These are phyloP conservation scores for Embidobia sp. DNA, from an alignment of 2,888 invertebrate species.

Conservation along the genomic window DNA sequence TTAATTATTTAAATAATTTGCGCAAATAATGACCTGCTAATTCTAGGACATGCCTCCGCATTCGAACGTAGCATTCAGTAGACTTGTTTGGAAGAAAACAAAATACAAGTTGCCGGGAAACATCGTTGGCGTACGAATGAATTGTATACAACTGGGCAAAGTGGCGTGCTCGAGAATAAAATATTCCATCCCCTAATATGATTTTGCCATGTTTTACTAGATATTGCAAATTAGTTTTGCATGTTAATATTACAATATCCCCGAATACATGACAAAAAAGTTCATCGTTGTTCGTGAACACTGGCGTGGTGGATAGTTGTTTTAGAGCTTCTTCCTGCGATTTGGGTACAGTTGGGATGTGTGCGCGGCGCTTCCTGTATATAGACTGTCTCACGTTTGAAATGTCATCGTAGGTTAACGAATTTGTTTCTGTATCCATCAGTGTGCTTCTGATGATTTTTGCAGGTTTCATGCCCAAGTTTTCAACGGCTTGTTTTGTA, in stretches of 20 bases:
- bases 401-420: not conserved
- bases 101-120: constrained; percentile 4
- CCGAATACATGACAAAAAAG: constrained; percentile 2
- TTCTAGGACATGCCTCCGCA: not conserved
- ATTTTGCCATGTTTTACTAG: not conserved
- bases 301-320: not conserved
- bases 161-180: not conserved
- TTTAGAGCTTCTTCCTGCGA: not conserved
- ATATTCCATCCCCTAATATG: constrained; percentile 9
- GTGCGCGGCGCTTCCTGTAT: too few species aligned
- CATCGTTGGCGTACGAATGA: not conserved
- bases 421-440: not conserved
- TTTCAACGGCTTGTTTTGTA: constrained; percentile 2
- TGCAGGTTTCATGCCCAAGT: constrained; percentile 4
- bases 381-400: not conserved
- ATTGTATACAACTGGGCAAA: constrained; percentile 24
- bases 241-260: constrained; percentile 3
- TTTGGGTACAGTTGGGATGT: too few species aligned
- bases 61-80: constrained; percentile 1
- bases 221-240: constrained; percentile 19
- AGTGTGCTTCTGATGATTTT: constrained; percentile 16
- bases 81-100: constrained; percentile 13
- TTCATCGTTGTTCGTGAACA: constrained; percentile 1
- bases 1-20: too few species aligned
- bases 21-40: constrained; percentile 1